Percentiles rank a stretch among this genome's conserved stretches.
These are phyloP conservation scores for Sternotherus odoratus DNA, from an alignment of 2,797 vertebrate species.

Conservation along the genomic window DNA sequence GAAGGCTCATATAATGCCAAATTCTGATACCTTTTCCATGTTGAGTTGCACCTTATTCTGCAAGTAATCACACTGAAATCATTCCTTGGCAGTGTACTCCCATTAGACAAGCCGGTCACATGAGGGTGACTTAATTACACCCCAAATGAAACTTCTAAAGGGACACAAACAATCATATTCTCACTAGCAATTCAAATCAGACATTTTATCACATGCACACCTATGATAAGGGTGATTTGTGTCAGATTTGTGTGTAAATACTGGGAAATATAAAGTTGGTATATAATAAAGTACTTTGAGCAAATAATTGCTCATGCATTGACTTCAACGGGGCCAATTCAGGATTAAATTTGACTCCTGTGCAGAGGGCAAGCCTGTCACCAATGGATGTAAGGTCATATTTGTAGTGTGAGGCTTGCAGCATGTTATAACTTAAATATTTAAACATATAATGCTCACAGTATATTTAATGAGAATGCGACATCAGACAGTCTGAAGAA, in stretches of 20 bases:
- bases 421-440: neutral
- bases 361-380: neutral
- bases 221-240: neutral
- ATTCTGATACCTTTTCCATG: neutral
- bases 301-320: neutral
- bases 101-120: neutral
- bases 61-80: neutral
- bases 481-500: conserved; percentile 8
- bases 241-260: neutral
- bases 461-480: conserved; percentile 15
- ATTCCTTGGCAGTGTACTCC: neutral
- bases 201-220: neutral
- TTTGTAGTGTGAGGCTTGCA: neutral
- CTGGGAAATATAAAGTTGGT: neutral
- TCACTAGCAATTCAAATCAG: neutral
- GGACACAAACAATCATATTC: neutral
- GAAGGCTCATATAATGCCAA: neutral
- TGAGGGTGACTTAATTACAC: neutral
- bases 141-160: neutral
- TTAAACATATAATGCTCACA: conserved; percentile 22
- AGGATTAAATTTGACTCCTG: neutral
- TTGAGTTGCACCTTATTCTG: neutral
- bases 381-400: neutral
- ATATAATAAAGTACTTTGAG: neutral
- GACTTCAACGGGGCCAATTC: neutral